These are phyloP conservation scores for Macaca mulatta DNA, from an alignment of 2,113 vertebrate species.

Conservation along the genomic window DNA sequence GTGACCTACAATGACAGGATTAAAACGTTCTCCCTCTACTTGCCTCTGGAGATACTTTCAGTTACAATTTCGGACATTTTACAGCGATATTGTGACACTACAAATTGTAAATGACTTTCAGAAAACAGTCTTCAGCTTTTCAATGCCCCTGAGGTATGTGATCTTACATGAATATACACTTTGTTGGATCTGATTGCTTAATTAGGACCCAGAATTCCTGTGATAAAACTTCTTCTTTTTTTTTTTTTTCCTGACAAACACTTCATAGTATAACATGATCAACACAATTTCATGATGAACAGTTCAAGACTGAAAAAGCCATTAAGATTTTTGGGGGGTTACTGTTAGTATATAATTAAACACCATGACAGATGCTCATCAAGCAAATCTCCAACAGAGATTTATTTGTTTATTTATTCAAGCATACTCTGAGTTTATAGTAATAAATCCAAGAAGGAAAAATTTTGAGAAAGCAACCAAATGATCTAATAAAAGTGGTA, in stretches of 20 bases:
- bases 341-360: conserved; percentile 64
- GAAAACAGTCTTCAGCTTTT: conserved; percentile 58
- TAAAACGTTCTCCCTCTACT: background rate
- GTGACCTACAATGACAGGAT: background rate
- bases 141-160: conserved; percentile 14
- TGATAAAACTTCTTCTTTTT: conserved; percentile 63
- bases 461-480: conserved; percentile 4
- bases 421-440: background rate
- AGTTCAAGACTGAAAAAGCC: conserved; percentile 21
- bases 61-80: conserved; percentile 44
- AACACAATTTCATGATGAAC: conserved; percentile 33
- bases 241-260: conserved; percentile 11
- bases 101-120: conserved; percentile 56
- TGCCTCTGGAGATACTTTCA: background rate
- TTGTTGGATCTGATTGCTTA: conserved; percentile 66
- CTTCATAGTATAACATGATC: conserved; percentile 38
- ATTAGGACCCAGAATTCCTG: conserved; percentile 69
- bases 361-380: conserved; percentile 18
- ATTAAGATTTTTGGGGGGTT: background rate
- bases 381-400: background rate
- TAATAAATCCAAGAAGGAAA: conserved; percentile 35
- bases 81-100: conserved; percentile 28
- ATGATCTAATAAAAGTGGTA: background rate
- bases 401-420: conserved; percentile 11
- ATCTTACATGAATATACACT: conserved; percentile 63